These are phyloP conservation scores for Rhinichthys osculus DNA, from an alignment of 2,797 vertebrate genomes.

Conservation along the genomic window DNA sequence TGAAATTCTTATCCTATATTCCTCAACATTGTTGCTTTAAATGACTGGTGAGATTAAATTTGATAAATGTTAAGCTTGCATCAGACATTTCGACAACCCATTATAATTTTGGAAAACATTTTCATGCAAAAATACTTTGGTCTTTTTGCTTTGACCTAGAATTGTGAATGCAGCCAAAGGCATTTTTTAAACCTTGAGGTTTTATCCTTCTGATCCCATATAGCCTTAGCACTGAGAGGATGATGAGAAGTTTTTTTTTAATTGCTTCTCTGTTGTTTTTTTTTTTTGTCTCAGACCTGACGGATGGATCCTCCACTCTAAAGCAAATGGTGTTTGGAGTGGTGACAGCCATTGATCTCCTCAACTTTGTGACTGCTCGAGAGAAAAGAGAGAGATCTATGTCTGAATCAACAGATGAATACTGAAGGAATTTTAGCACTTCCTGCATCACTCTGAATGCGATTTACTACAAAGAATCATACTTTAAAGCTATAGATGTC, in stretches of 20 bases:
- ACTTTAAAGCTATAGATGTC: background rate
- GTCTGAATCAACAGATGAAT: conserved; percentile 77
- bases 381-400: conserved; percentile 77
- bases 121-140: background rate
- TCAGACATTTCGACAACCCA: too few relatives aligned
- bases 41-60: too few relatives aligned
- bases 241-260: background rate
- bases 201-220: background rate
- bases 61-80: too few relatives aligned
- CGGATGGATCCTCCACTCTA: conserved; percentile 77
- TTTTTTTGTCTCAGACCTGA: conserved; percentile 77
- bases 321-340: conserved; percentile 93
- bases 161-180: background rate
- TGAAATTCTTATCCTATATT: too few relatives aligned
- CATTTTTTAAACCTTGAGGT: background rate
- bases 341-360: conserved; percentile 93
- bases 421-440: conserved; percentile 45
- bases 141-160: background rate
- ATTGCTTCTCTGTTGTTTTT: background rate
- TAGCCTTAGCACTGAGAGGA: background rate
- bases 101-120: too few relatives aligned
- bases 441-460: background rate
- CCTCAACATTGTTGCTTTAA: too few relatives aligned
- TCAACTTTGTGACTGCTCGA: conserved; percentile 86
- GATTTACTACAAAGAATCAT: background rate